Percentiles rank a stretch among this genome's conserved stretches.
Evolutionary conservation across 2,888 invertebrate genomes (phyloP).

Genomic region (Ashinkailepas kermadecensis): DNA sequence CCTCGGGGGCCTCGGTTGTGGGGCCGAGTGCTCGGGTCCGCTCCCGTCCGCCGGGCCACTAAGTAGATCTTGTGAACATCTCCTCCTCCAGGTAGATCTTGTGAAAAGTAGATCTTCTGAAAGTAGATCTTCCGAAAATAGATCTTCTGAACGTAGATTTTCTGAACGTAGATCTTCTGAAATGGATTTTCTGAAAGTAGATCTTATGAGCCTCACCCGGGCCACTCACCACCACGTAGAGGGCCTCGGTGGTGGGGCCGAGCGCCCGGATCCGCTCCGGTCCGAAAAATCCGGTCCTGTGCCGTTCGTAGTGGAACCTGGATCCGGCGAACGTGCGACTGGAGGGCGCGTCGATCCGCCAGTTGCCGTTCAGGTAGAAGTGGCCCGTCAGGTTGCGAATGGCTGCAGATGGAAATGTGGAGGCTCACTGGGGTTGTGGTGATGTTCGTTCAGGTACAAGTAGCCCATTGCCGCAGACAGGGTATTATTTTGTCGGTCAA

Average conservation of each 20-base stretch:
- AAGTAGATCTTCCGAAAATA: too few species aligned
- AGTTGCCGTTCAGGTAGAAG: slow-evolving; percentile 90
- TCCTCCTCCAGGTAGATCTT: too few species aligned
- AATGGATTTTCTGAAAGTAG: too few species aligned
- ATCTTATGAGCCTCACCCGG: neutral
- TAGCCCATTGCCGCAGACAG: too few species aligned
- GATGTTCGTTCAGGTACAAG: too few species aligned
- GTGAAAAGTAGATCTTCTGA: too few species aligned
- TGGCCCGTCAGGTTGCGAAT: slow-evolving; percentile 70
- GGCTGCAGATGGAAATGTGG: slow-evolving; percentile 49
- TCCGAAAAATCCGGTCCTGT: slow-evolving; percentile 67
- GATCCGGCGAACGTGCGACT: slow-evolving; percentile 70
- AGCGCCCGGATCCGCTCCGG: slow-evolving; percentile 74
- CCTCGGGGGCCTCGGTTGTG: slow-evolving; percentile 73
- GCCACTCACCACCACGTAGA: slow-evolving; percentile 70
- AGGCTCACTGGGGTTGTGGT: too few species aligned
- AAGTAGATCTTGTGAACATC: too few species aligned
- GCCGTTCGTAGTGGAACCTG: slow-evolving; percentile 79
- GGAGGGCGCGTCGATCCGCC: slow-evolving; percentile 84
- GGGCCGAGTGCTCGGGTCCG: slow-evolving; percentile 76
- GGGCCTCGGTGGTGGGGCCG: slow-evolving; percentile 78
- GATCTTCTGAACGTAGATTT: too few species aligned
- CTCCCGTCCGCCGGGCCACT: slow-evolving; percentile 58
- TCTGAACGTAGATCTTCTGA: too few species aligned
- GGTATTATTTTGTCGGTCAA: too few species aligned